Conservation (phyloP, 2,797 vertebrate species). For the Ctenosaura bakeri region DNA sequence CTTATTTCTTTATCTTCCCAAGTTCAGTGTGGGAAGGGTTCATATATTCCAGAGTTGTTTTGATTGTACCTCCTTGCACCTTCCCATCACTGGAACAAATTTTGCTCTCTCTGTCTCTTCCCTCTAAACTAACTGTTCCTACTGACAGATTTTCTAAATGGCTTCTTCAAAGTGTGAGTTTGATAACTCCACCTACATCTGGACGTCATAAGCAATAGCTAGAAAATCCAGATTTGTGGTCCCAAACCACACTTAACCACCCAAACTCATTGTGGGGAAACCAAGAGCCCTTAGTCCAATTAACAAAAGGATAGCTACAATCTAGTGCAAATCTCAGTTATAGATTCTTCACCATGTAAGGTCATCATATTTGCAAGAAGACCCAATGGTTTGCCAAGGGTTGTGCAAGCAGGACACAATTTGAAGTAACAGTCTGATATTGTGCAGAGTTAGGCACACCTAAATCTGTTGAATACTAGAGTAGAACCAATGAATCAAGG, state of each 20-base stretch:
- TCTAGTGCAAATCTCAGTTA: neutral
- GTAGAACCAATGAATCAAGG: neutral
- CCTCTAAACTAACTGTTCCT: neutral
- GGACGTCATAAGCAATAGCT: neutral
- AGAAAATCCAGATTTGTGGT: neutral
- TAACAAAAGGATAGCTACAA: neutral
- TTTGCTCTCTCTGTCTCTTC: neutral
- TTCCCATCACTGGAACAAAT: conserved; percentile 21
- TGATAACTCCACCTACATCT: neutral
- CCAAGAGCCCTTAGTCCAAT: neutral
- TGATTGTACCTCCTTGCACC: conserved; percentile 2
- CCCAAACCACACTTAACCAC: neutral
- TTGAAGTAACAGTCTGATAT: neutral
- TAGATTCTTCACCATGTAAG: neutral
- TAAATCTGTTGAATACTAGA: neutral
- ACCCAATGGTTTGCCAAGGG: neutral
- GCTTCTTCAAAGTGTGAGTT: neutral
- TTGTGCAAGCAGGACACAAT: neutral
- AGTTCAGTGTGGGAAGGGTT: neutral
- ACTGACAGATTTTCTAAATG: neutral
- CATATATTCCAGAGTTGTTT: neutral
- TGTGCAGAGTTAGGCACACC: neutral
- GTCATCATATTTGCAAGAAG: neutral
- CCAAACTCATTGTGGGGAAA: neutral
- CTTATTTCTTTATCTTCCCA: conserved; percentile 37